These are phyloP conservation scores for Umimayanthus chanpuru DNA, from an alignment of 92 coral and sea anemone species.

Conservation along the genomic window DNA sequence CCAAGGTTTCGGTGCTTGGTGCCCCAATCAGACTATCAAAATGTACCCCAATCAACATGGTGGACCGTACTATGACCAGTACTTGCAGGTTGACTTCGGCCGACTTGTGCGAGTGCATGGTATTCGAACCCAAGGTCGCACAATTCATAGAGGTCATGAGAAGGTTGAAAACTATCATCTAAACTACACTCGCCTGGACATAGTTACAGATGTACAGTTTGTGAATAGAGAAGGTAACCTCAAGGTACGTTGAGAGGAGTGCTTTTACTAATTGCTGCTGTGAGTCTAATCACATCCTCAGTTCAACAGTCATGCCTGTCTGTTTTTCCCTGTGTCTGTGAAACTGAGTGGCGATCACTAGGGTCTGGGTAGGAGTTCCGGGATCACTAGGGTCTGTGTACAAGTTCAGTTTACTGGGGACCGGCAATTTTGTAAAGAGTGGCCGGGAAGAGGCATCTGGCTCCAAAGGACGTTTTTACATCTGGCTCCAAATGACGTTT, in stretches of 20 bases:
- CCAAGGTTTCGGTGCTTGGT: constrained; percentile 78
- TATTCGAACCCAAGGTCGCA: constrained; percentile 76
- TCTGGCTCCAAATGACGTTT: too few relatives aligned
- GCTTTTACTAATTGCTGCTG: too few relatives aligned
- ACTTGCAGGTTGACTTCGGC: constrained; percentile 54
- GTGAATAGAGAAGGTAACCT: constrained; percentile 3
- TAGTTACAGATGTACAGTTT: neutral
- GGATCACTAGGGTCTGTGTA: too few relatives aligned
- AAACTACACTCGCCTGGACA: constrained; percentile 43
- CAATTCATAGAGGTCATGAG: constrained; percentile 51
- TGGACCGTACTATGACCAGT: constrained; percentile 64
- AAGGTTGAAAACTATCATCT: constrained; percentile 50
- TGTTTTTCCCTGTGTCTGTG: too few relatives aligned
- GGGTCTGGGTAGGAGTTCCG: too few relatives aligned
- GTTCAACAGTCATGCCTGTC: too few relatives aligned
- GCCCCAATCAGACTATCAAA: constrained; percentile 49
- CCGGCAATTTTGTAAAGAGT: too few relatives aligned
- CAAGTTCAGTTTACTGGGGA: too few relatives aligned
- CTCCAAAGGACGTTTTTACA: too few relatives aligned
- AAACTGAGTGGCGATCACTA: too few relatives aligned
- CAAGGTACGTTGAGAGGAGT: neutral
- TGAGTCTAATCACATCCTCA: too few relatives aligned
- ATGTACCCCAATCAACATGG: constrained; percentile 26
- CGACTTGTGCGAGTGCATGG: constrained; percentile 57
- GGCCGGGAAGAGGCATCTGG: too few relatives aligned